Percentiles rank a stretch among this genome's conserved stretches.
Conservation (phyloP, 2,113 vertebrate species). For the Willisornis vidua region DNA sequence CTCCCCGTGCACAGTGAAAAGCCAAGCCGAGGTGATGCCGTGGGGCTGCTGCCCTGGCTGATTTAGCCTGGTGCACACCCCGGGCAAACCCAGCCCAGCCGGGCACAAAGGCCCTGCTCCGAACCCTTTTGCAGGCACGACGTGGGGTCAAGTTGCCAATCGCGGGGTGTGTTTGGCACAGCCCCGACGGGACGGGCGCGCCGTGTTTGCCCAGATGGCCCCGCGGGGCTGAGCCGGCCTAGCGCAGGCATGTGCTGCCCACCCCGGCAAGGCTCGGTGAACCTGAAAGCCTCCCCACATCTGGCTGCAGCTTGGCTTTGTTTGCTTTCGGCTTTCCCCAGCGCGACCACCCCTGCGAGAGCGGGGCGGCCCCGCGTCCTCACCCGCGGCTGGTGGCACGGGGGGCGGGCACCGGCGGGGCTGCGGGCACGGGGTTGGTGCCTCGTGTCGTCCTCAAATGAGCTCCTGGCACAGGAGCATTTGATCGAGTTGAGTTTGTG, state of each 20-base stretch:
- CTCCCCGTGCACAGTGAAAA: not conserved
- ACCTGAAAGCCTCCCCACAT: slow-evolving; percentile 78
- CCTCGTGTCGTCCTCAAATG: not conserved
- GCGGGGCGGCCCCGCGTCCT: slow-evolving; percentile 28
- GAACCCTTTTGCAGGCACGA: not conserved
- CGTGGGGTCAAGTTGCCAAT: slow-evolving; percentile 25
- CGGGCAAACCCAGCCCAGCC: not conserved
- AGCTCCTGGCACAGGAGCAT: not conserved
- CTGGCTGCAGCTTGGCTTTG: slow-evolving; percentile 74
- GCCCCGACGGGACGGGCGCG: not conserved
- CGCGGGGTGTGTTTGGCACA: not conserved
- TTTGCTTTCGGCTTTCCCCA: slow-evolving; percentile 74
- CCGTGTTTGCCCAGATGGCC: not conserved
- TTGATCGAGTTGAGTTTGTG: not conserved
- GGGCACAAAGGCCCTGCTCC: not conserved
- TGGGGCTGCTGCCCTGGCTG: not conserved
- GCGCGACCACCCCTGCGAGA: slow-evolving; percentile 76
- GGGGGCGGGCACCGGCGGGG: not conserved
- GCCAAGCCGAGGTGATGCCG: not conserved
- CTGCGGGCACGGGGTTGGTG: not conserved
- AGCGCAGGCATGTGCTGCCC: slow-evolving; percentile 18
- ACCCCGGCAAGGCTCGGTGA: slow-evolving; percentile 65
- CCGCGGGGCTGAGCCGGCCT: not conserved
- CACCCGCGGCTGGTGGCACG: not conserved
- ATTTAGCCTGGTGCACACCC: slow-evolving; percentile 5